These are phyloP conservation scores for Diplolepis rosae DNA, from an alignment of 2,888 invertebrate genomes.

Conservation along the genomic window DNA sequence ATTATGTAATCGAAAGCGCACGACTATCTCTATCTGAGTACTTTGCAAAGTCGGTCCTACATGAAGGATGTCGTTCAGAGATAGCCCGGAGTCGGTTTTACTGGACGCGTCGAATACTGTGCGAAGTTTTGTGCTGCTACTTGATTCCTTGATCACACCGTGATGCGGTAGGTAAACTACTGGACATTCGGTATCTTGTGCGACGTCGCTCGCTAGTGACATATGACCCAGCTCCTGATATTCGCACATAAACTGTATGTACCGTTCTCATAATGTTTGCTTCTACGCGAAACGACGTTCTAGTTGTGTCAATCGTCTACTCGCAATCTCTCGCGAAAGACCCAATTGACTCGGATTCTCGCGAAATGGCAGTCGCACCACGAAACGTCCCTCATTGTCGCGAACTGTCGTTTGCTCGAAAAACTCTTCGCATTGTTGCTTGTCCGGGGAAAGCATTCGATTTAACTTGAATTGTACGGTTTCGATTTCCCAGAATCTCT, in stretches of 20 bases:
- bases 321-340: background rate
- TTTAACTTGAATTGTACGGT: background rate
- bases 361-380: conserved; percentile 22
- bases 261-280: too few species aligned
- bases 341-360: conserved; percentile 25
- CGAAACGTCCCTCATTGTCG: background rate
- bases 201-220: background rate
- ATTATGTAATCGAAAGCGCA: conserved; percentile 48
- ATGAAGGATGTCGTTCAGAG: conserved; percentile 49
- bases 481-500: conserved; percentile 40
- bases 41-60: conserved; percentile 52
- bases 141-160: background rate
- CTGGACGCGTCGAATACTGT: conserved; percentile 58
- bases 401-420: background rate
- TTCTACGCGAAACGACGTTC: background rate
- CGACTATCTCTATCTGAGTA: conserved; percentile 43
- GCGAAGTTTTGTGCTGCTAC: background rate
- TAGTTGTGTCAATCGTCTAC: background rate
- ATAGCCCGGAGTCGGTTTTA: conserved; percentile 29
- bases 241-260: conserved; percentile 34
- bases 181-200: conserved; percentile 15
- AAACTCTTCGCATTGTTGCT: background rate
- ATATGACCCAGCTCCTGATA: conserved; percentile 42
- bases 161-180: conserved; percentile 31
- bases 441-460: background rate